Evolutionary conservation across 2,113 vertebrate species (phyloP).

Genomic region (Montifringilla adamsi): DNA sequence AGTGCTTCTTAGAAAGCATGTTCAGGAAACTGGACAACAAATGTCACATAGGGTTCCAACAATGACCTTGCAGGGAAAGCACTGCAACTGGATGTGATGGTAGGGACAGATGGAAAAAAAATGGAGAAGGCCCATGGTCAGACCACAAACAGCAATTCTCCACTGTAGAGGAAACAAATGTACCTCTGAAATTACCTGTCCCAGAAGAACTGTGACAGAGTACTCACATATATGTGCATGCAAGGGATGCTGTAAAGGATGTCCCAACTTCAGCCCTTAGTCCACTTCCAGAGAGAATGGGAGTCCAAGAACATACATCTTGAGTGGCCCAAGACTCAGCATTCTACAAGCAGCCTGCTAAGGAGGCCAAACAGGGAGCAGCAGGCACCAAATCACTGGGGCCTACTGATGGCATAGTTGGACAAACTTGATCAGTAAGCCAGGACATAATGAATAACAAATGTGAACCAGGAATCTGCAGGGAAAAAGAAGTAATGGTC

Average conservation of each 20-base stretch:
- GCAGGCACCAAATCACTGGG: not conserved
- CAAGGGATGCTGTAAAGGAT: not conserved
- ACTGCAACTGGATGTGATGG: not conserved
- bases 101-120: not conserved
- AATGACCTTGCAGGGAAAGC: not conserved
- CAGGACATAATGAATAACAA: not conserved
- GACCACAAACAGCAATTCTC: not conserved
- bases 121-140: not conserved
- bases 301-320: not conserved
- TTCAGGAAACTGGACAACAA: not conserved
- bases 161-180: not conserved
- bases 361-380: not conserved
- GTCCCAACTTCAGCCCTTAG: not conserved
- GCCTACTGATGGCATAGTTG: not conserved
- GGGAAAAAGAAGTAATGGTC: not conserved
- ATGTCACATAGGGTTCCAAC: not conserved
- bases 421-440: not conserved
- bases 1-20: not conserved
- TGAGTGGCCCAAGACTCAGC: not conserved
- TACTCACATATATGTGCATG: not conserved
- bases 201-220: not conserved
- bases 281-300: not conserved
- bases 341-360: not conserved
- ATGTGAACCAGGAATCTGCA: not conserved
- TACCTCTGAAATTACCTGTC: not conserved